Evolutionary conservation across 2,797 vertebrate species (phyloP), one percentile per base, ranked within the genome.

Genomic region (Poecile montanus): DNA sequence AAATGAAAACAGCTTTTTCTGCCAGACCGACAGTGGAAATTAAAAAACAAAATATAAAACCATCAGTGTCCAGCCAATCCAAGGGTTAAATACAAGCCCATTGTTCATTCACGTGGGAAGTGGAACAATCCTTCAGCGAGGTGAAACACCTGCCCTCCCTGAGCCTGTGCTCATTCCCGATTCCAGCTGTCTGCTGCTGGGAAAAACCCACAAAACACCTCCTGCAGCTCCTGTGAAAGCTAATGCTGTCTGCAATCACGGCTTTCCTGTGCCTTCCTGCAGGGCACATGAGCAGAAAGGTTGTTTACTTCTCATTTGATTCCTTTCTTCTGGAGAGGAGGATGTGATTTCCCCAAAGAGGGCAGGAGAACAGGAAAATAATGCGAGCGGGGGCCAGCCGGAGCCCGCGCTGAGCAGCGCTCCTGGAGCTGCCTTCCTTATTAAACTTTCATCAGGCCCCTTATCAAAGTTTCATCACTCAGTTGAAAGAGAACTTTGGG

Each of bases 401-500:
- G 56, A 77, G 72, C 81, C 58, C 13, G 36, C 10, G 11, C 29
- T 6, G 57, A 82, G 53, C 18, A 62, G 30, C 9, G 7, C 44
- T 93, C 71, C 66, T 78, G 71, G 68, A 86, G 89, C 82, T 10
- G 88, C 44, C 79, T 75, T 21, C 90, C 92, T 86, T 2, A 86
- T 93, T 36, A 93, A 93, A 86, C 50, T 88, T 96, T 81, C 90
- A 94, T 78, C 91, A 56, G 8, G 6, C 9, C 57, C 47, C 70
- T 89, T 3, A 92, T 89, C 56, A 96, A 94, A 94, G 25, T 92
- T 94, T 88, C 91, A 94, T 85, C 82, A 50, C 54, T 17, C 78
- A 6, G 34, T 8, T 78, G 73, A 76, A 85, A 79, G 89, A 40
- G 81, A 40, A 71, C 29, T 81, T 94, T 44, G 32, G 93, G 94